Conservation (phyloP, 2,888 invertebrate genomes). For the Brachyopa scutellaris region DNA sequence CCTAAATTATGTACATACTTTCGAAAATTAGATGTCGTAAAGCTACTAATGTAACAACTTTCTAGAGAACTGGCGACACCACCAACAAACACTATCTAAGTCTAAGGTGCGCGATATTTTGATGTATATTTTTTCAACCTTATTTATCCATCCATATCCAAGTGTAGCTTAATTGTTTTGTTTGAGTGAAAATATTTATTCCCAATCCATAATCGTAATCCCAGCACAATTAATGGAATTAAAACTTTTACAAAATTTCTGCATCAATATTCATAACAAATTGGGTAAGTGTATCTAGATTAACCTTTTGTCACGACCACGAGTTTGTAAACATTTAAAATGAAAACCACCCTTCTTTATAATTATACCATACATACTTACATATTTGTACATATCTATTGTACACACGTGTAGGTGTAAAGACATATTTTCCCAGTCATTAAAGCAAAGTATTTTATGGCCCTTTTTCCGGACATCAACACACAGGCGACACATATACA, state of each 20-base stretch:
- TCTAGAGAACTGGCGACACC: too few species aligned
- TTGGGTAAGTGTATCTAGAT: slow-evolving; percentile 36
- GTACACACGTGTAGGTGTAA: slow-evolving; percentile 47
- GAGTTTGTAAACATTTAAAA: slow-evolving; percentile 56
- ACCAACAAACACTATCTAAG: too few species aligned
- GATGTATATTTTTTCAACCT: too few species aligned
- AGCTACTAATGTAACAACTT: too few species aligned
- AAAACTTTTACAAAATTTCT: not conserved
- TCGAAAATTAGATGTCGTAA: too few species aligned
- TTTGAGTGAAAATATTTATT: too few species aligned
- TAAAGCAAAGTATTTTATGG: slow-evolving; percentile 56
- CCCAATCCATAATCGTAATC: not conserved
- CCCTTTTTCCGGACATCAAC: slow-evolving; percentile 47
- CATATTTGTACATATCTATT: too few species aligned
- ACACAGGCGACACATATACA: not conserved
- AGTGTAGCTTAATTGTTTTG: too few species aligned
- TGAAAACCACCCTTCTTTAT: slow-evolving; percentile 34
- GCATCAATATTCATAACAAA: slow-evolving; percentile 24
- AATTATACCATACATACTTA: too few species aligned
- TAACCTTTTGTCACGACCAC: slow-evolving; percentile 59
- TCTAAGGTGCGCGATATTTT: too few species aligned
- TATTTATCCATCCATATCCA: too few species aligned
- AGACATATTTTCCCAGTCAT: slow-evolving; percentile 59
- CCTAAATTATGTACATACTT: too few species aligned
- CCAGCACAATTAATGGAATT: not conserved